Evolutionary conservation across 2,888 invertebrate species (phyloP).

Genomic region (Eretmocerus hayati): DNA sequence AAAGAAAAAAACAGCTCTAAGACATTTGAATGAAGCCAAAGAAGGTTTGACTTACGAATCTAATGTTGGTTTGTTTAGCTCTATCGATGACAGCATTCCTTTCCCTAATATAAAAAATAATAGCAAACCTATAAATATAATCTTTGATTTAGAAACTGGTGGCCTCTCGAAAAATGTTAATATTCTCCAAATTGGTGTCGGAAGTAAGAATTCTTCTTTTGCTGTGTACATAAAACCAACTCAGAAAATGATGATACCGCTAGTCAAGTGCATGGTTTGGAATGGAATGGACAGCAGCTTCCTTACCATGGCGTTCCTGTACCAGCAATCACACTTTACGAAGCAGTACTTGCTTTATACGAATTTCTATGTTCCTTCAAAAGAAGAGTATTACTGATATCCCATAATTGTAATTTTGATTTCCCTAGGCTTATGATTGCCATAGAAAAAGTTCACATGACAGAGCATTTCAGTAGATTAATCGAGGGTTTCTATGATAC

Average conservation of each 20-base stretch:
- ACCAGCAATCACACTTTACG: conserved; percentile 2
- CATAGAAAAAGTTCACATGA: conserved; percentile 6
- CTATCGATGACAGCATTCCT: background rate
- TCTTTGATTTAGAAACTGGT: conserved; percentile 6
- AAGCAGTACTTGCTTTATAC: conserved; percentile 12
- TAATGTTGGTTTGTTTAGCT: conserved; percentile 12
- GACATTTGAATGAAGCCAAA: conserved; percentile 16
- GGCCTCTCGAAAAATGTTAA: conserved; percentile 3
- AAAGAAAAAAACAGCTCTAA: conserved; percentile 17
- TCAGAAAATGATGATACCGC: conserved; percentile 1
- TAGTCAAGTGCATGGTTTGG: conserved; percentile 1
- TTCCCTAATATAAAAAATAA: background rate
- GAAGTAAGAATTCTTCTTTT: conserved; percentile 6
- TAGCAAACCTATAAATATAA: background rate
- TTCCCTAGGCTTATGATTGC: conserved; percentile 7
- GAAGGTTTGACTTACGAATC: conserved; percentile 18
- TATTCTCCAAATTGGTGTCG: conserved; percentile 18
- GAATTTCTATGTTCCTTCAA: conserved; percentile 12
- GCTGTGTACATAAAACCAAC: conserved; percentile 9
- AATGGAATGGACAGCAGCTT: background rate
- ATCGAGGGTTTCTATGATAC: conserved; percentile 17
- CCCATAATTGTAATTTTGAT: conserved; percentile 18
- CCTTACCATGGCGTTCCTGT: conserved; percentile 5
- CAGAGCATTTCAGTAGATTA: conserved; percentile 8
- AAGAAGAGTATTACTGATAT: conserved; percentile 10